Evolutionary conservation across 2,797 vertebrate genomes (phyloP).

Genomic region (Phaenicophaeus curvirostris): DNA sequence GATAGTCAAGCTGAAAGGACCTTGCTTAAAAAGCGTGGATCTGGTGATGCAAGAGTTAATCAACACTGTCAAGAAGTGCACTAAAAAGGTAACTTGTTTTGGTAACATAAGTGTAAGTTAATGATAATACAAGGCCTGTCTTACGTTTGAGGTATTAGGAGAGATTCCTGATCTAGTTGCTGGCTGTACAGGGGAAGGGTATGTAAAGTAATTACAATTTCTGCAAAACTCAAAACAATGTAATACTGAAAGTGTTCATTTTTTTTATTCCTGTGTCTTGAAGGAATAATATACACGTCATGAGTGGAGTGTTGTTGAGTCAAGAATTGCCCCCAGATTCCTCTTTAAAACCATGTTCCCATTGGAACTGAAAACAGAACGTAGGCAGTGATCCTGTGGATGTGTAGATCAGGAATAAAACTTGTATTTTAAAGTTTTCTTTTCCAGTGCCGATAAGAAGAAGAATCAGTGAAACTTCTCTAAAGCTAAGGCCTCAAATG

Average conservation of each 20-base stretch:
- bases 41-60: slow-evolving; percentile 90
- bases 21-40: slow-evolving; percentile 90
- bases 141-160: not conserved
- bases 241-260: not conserved
- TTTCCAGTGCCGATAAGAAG: not conserved
- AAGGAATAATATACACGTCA: not conserved
- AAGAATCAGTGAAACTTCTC: not conserved
- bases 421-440: not conserved
- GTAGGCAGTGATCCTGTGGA: not conserved
- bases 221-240: not conserved
- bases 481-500: not conserved
- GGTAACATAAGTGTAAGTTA: not conserved
- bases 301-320: not conserved
- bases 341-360: not conserved
- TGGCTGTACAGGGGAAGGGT: not conserved
- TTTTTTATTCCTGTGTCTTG: not conserved
- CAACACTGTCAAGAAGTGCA: slow-evolving; percentile 88
- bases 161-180: not conserved
- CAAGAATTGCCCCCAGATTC: not conserved
- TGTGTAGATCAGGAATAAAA: not conserved
- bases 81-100: slow-evolving; percentile 83
- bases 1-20: slow-evolving; percentile 87
- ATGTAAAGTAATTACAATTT: not conserved
- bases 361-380: not conserved
- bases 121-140: not conserved